A percentile compares a stretch with the other conserved stretches of the same genome.
phyloP scores from a whole-genome alignment of 2,113 vertebrate species.

The Myiopsitta monachus region DNA sequence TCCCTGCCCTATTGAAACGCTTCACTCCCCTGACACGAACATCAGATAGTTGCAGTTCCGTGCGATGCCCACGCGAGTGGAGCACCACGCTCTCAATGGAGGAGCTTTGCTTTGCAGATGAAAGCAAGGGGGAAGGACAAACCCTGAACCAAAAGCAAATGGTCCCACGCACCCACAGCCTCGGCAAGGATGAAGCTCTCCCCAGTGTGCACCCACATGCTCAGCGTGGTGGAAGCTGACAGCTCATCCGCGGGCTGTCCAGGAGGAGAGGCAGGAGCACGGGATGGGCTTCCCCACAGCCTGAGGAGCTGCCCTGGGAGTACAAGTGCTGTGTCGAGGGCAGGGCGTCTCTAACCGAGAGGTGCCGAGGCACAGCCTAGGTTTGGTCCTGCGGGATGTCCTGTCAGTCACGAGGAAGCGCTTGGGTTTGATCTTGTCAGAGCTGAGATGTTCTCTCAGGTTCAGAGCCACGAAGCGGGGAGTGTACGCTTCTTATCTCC shows the following conservation, averaged over 20 bases:
- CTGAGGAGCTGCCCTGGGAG: neutral
- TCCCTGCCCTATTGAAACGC: neutral
- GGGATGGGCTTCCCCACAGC: neutral
- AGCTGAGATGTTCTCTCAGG: neutral
- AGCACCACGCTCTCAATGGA: rapidly evolving
- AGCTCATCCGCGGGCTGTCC: neutral
- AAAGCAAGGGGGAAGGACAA: neutral
- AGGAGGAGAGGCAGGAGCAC: neutral
- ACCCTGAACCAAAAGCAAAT: neutral
- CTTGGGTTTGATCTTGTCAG: neutral
- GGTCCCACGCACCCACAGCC: rapidly evolving
- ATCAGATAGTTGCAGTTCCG: rapidly evolving
- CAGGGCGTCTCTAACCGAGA: neutral
- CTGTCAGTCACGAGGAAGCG: neutral
- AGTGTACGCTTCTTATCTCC: neutral
- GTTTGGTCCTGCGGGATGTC: rapidly evolving
- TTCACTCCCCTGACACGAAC: neutral
- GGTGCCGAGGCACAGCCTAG: neutral
- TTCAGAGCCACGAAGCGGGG: neutral
- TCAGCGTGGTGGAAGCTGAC: neutral
- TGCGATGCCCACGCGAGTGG: rapidly evolving
- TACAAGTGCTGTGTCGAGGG: rapidly evolving
- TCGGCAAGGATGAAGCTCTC: neutral
- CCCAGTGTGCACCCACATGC: neutral
- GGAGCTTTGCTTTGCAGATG: neutral